phyloP scores from a whole-genome alignment of 2,888 invertebrate species.

The Camptogramma bilineatum region DNA sequence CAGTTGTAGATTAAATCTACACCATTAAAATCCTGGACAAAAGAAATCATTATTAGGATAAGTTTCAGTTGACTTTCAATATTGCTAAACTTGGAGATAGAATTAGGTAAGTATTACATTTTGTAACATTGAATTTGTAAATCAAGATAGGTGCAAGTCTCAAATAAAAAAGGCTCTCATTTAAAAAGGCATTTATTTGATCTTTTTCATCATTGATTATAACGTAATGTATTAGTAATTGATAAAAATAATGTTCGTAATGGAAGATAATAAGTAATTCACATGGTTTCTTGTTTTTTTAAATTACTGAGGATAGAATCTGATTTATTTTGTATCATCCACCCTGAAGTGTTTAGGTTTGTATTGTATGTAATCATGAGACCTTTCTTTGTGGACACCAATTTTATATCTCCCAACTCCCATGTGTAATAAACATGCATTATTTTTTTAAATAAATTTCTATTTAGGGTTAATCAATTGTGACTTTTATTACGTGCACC shows the following conservation, averaged over 20 bases:
- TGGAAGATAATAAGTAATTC: conserved; percentile 49
- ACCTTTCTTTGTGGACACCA: conserved; percentile 65
- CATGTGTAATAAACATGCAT: conserved; percentile 66
- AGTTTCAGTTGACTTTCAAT: conserved; percentile 61
- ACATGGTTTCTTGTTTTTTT: conserved; percentile 52
- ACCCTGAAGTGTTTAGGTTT: conserved; percentile 45
- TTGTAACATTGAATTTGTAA: conserved; percentile 27
- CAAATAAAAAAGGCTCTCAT: conserved; percentile 61
- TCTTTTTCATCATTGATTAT: conserved; percentile 36
- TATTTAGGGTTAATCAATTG: conserved; percentile 68
- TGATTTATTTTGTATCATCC: conserved; percentile 59
- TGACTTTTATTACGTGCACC: conserved; percentile 53
- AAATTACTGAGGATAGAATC: conserved; percentile 72
- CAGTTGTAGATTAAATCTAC: conserved; percentile 79
- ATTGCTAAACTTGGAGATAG: conserved; percentile 41
- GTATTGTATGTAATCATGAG: conserved; percentile 65
- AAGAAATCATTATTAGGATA: conserved; percentile 66
- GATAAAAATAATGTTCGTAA: conserved; percentile 49
- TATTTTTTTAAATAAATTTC: conserved; percentile 74
- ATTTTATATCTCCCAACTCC: conserved; percentile 59
- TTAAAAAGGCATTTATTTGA: conserved; percentile 44
- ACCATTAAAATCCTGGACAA: conserved; percentile 62
- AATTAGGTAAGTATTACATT: conserved; percentile 21
- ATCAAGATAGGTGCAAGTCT: conserved; percentile 71
- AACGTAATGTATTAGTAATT: conserved; percentile 42